These are phyloP conservation scores for Macrophya annulata DNA, from an alignment of 2,888 invertebrate genomes.

Conservation along the genomic window DNA sequence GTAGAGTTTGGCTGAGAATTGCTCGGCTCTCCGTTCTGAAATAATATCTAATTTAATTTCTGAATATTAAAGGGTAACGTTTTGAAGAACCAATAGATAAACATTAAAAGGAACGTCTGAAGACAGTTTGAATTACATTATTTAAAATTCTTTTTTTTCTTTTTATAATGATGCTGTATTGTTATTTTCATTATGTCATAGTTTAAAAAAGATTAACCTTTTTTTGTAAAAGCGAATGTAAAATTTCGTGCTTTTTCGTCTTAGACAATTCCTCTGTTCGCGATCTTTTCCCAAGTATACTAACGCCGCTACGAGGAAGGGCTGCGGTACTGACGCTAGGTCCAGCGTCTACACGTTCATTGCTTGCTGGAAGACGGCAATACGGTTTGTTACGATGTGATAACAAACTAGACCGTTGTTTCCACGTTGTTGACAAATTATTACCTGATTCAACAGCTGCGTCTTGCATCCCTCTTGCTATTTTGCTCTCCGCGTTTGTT, in stretches of 20 bases:
- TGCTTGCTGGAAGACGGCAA: slow-evolving; percentile 39
- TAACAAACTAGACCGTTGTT: background rate
- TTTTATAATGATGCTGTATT: background rate
- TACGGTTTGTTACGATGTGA: slow-evolving; percentile 16
- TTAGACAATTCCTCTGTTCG: slow-evolving; percentile 67
- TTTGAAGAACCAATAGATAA: background rate
- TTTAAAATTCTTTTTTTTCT: too few relatives aligned
- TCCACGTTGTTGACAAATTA: background rate
- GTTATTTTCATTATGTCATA: background rate
- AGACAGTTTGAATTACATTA: background rate
- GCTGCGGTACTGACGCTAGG: slow-evolving; percentile 57
- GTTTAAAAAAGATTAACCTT: background rate
- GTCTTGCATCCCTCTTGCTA: slow-evolving; percentile 8
- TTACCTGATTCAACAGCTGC: slow-evolving; percentile 45
- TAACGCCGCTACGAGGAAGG: slow-evolving; percentile 67
- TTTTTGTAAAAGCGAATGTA: slow-evolving; percentile 49
- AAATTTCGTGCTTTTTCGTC: slow-evolving; percentile 52
- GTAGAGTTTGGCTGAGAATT: slow-evolving; percentile 37
- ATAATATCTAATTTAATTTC: background rate
- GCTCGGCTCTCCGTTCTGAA: slow-evolving; percentile 45
- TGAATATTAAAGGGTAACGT: background rate
- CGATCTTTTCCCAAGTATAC: slow-evolving; percentile 73
- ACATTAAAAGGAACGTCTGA: background rate
- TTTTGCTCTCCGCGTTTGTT: slow-evolving; percentile 19
- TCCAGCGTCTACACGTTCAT: slow-evolving; percentile 16